phyloP scores from a whole-genome alignment of 2,113 vertebrate genomes.

The Labrus mixtus region DNA sequence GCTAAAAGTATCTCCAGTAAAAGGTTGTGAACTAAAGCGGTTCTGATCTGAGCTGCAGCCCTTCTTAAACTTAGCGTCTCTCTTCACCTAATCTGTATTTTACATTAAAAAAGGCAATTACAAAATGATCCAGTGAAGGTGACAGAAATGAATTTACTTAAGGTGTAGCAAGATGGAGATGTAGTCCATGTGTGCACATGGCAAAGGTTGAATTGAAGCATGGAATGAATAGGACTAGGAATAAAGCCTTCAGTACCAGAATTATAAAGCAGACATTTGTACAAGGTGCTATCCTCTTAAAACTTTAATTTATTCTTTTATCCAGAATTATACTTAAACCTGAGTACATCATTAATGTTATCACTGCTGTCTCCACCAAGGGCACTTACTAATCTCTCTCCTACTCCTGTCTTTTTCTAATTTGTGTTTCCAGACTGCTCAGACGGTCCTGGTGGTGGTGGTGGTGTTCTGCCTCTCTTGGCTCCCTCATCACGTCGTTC shows the following conservation, averaged over 20 bases:
- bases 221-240: no score
- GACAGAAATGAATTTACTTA: neutral
- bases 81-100: neutral
- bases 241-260: neutral
- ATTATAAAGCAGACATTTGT: neutral
- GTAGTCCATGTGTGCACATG: neutral
- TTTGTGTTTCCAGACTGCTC: constrained; percentile 88
- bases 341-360: neutral
- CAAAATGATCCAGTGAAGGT: neutral
- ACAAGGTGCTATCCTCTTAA: neutral
- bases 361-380: neutral
- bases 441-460: constrained; percentile 96
- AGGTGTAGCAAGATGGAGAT: neutral
- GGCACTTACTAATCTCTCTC: constrained; percentile 3
- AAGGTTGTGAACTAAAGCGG: no score
- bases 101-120: neutral
- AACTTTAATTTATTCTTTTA: neutral
- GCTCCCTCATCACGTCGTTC: constrained; percentile 94
- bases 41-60: no score
- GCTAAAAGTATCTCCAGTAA: no score
- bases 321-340: neutral
- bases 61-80: no score
- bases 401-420: neutral
- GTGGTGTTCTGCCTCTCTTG: constrained; percentile 98
- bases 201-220: neutral